Conservation (phyloP, 2,888 invertebrate species). For the Epirrhoe tristata region DNA sequence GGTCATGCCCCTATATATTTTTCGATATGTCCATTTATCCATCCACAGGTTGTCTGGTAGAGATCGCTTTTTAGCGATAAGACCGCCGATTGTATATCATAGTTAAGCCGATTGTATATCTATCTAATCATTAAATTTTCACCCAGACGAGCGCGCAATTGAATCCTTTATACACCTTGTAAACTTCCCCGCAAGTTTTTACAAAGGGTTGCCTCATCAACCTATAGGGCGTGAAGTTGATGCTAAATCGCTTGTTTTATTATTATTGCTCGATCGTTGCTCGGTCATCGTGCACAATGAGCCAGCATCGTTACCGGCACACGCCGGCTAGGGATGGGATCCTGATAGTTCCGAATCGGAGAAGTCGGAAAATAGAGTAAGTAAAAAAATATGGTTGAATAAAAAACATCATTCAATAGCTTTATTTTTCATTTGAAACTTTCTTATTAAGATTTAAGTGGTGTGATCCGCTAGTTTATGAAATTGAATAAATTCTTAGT, state of each 20-base stretch:
- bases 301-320: slow-evolving; percentile 21
- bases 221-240: slow-evolving; percentile 48
- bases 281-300: slow-evolving; percentile 56
- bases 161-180: slow-evolving; percentile 6
- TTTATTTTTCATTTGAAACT: too few species aligned
- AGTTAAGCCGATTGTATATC: too few species aligned
- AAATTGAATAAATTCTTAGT: too few species aligned
- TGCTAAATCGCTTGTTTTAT: slow-evolving; percentile 78
- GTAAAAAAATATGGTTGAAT: background rate
- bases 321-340: slow-evolving; percentile 20
- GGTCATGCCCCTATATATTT: too few species aligned
- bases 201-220: slow-evolving; percentile 35
- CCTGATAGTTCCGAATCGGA: background rate
- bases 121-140: background rate
- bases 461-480: too few species aligned
- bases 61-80: too few species aligned
- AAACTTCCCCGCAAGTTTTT: slow-evolving; percentile 19
- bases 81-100: too few species aligned
- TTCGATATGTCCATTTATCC: too few species aligned
- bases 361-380: background rate
- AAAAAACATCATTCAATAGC: too few species aligned
- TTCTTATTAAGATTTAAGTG: too few species aligned
- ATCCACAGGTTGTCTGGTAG: too few species aligned
- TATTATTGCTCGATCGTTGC: slow-evolving; percentile 60
- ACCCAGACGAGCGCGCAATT: slow-evolving; percentile 1